phyloP scores from a whole-genome alignment of 2,113 vertebrate species.

The Limanda limanda region DNA sequence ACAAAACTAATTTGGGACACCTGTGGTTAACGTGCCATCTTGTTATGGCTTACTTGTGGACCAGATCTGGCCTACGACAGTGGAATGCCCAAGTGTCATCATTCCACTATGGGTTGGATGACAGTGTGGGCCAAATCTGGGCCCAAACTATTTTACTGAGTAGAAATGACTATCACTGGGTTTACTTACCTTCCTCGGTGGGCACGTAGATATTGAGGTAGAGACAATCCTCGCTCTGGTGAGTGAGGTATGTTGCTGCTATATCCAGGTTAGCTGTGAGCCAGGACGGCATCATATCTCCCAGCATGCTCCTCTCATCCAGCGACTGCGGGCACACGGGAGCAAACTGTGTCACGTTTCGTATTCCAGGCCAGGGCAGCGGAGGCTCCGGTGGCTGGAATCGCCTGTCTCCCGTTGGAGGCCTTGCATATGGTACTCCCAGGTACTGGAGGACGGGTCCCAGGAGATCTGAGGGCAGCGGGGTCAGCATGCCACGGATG shows the following conservation, averaged over 20 bases:
- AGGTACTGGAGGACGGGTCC: slow-evolving; percentile 96
- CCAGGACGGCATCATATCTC: slow-evolving; percentile 95
- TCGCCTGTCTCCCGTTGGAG: slow-evolving; percentile 90
- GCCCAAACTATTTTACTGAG: no score
- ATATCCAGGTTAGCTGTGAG: slow-evolving; percentile 97
- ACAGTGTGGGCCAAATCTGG: no score
- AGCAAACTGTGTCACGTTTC: slow-evolving; percentile 93
- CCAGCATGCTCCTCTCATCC: slow-evolving; percentile 91
- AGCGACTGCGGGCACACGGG: slow-evolving; percentile 93
- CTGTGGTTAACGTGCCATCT: no score
- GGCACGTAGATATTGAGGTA: slow-evolving; percentile 97
- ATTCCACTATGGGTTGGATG: no score
- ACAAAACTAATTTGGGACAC: no score
- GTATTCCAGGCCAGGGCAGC: slow-evolving; percentile 90
- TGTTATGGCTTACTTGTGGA: no score
- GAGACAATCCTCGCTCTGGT: slow-evolving; percentile 96
- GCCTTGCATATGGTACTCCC: slow-evolving; percentile 94
- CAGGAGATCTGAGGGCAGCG: slow-evolving; percentile 93
- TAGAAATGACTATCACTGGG: neutral
- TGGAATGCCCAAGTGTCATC: no score
- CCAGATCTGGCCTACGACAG: no score
- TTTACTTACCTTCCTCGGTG: slow-evolving; percentile 92
- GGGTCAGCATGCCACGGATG: slow-evolving; percentile 91
- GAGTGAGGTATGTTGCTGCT: slow-evolving; percentile 91
- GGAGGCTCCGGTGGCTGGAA: slow-evolving; percentile 95